Conservation (phyloP, 2,113 vertebrate species). For the Mionectes macconnelli region DNA sequence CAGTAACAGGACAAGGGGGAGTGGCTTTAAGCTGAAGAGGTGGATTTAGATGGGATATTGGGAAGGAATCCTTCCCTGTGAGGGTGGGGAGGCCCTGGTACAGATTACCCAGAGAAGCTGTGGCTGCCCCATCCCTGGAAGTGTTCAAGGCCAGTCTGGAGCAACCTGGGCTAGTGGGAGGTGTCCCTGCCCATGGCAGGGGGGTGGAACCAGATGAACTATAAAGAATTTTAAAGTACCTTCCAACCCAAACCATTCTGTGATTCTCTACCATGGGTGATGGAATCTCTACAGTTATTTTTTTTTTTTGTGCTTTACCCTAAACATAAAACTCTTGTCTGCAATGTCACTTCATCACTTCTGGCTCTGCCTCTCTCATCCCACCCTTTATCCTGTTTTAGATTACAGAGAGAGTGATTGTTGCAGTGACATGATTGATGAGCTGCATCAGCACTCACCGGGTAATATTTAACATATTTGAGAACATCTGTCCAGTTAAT, state of each 20-base stretch:
- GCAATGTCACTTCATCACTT: neutral
- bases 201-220: too few relatives aligned
- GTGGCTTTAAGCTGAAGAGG: neutral
- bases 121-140: neutral
- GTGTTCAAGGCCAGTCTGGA: neutral
- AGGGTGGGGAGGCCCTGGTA: neutral
- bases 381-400: neutral
- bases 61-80: accelerated
- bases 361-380: neutral
- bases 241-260: neutral
- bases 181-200: neutral
- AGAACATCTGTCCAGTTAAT: conserved; percentile 40
- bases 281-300: neutral
- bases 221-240: too few relatives aligned
- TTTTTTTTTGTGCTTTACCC: neutral
- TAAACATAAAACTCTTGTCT: neutral
- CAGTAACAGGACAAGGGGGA: neutral
- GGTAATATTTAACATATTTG: conserved; percentile 25
- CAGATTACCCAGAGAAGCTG: accelerated
- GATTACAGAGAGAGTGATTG: neutral
- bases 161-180: accelerated
- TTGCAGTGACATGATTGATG: neutral
- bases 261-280: neutral
- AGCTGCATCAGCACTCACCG: neutral
- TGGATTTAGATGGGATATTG: neutral